Evolutionary conservation across 2,797 vertebrate genomes (phyloP), one percentile per base, ranked within the genome.

Genomic region (Eremophila alpestris): DNA sequence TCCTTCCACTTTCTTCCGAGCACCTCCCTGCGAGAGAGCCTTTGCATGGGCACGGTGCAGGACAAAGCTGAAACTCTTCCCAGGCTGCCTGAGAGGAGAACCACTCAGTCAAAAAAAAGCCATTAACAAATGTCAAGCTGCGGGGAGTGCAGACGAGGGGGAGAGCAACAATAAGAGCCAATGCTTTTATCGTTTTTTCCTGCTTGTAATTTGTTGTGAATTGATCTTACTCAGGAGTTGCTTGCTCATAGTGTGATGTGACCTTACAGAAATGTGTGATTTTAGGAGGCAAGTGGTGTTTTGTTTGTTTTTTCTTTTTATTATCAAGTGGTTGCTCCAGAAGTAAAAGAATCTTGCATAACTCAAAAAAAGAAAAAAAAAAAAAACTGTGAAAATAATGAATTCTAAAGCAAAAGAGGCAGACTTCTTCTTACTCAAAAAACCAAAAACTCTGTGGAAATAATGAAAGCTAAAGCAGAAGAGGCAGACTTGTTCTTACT

Each of bases 61-160:
- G 87, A 94, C 84, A 83, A 93, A 97, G 92, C 84, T 90, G 93
- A 94, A 94, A 83, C 23, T 41, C 64, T 82, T 94, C 90, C 93
- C 90, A 83, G 55, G 56, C 43, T 75, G 76, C 83, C 65, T 83
- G 63, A 94, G 73, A 93, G 75, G 74, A 89, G 69, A 95, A 59
- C 40, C 41, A 32, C 76, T 92, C 65, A 38, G 36, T 73, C 22
- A 83, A 92, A 52, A 60, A 60, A 87, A 89, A 94, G 36, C 34
- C 69, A 89, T 65, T 86, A 83, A 81, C 85, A 95, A 96, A 97
- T 86, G 92, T 80, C 90, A 83, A 52, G 55, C 82, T 64, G 38
- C 71, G 83, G 84, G 76, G 75, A 93, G 54, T 16, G 26, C 56
- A 85, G 89, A 64, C 48, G 5, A 95, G 58, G 58, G 32, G 60